phyloP scores from a whole-genome alignment of 2,888 invertebrate species.

The Coleophora deauratella region DNA sequence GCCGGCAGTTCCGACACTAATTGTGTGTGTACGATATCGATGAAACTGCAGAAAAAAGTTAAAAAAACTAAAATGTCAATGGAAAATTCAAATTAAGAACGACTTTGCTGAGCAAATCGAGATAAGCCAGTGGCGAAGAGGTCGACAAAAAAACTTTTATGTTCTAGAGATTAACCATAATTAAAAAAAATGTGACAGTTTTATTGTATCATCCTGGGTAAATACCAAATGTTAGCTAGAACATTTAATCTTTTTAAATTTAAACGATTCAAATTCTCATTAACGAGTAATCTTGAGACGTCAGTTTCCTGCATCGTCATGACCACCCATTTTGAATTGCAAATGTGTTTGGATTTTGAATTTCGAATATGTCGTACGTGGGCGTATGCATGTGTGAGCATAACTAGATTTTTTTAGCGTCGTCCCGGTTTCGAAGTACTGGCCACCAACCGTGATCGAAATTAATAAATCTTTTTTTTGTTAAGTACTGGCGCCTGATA shows the following conservation, averaged over 20 bases:
- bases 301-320: conserved; percentile 62
- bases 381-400: conserved; percentile 33
- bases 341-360: conserved; percentile 59
- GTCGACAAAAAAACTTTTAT: too few species aligned
- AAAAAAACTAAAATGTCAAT: neutral
- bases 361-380: conserved; percentile 47
- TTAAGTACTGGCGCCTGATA: neutral
- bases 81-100: neutral
- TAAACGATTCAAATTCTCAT: neutral
- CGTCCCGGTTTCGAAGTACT: conserved; percentile 5
- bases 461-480: too few species aligned
- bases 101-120: too few species aligned
- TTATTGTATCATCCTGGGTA: too few species aligned
- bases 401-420: conserved; percentile 22
- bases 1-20: conserved; percentile 61
- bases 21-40: conserved; percentile 49
- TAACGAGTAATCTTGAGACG: neutral
- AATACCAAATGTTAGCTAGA: too few species aligned
- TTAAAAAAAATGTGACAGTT: too few species aligned
- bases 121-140: too few species aligned
- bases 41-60: conserved; percentile 2
- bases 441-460: conserved; percentile 12
- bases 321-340: conserved; percentile 36
- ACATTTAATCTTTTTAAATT: too few species aligned
- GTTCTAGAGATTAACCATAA: too few species aligned